Conservation (phyloP, 1,140 invertebrate species). For the Bilobella aurantiaca region DNA sequence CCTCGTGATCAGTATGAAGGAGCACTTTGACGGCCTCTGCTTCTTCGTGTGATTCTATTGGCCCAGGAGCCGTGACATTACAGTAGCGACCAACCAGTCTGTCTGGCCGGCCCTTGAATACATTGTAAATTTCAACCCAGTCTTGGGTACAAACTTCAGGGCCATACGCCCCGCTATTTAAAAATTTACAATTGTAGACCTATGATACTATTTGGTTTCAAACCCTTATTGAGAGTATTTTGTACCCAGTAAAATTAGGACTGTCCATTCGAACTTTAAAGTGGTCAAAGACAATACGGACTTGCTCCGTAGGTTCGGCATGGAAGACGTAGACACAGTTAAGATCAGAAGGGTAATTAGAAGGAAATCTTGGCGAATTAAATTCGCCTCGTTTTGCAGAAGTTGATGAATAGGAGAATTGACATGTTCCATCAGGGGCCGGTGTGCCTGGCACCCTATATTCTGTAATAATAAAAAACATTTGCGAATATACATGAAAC, state of each 20-base stretch:
- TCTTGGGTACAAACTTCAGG: conserved; percentile 64
- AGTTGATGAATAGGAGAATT: conserved; percentile 78
- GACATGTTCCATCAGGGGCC: conserved; percentile 74
- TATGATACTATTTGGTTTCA: too few species aligned
- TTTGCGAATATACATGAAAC: too few species aligned
- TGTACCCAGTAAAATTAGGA: conserved; percentile 43
- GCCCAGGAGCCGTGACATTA: conserved; percentile 47
- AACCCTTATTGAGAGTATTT: conserved; percentile 52
- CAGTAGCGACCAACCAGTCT: conserved; percentile 63
- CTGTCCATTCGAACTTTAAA: conserved; percentile 71
- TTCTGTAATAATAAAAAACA: conserved; percentile 47
- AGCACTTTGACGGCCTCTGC: conserved; percentile 71
- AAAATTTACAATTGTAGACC: too few species aligned
- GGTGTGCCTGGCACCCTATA: conserved; percentile 90
- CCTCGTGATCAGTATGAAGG: conserved; percentile 66
- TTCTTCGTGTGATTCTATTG: conserved; percentile 75
- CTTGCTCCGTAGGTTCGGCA: conserved; percentile 75
- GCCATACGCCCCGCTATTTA: conserved; percentile 3
- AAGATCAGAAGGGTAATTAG: conserved; percentile 84
- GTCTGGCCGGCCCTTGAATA: conserved; percentile 65
- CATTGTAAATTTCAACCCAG: conserved; percentile 84
- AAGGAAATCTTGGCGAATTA: conserved; percentile 89
- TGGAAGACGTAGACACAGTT: conserved; percentile 85
- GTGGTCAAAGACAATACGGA: conserved; percentile 82
- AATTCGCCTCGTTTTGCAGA: conserved; percentile 77